These are phyloP conservation scores for Stegodyphus dumicola DNA, from an alignment of 1,140 invertebrate species.

Conservation along the genomic window DNA sequence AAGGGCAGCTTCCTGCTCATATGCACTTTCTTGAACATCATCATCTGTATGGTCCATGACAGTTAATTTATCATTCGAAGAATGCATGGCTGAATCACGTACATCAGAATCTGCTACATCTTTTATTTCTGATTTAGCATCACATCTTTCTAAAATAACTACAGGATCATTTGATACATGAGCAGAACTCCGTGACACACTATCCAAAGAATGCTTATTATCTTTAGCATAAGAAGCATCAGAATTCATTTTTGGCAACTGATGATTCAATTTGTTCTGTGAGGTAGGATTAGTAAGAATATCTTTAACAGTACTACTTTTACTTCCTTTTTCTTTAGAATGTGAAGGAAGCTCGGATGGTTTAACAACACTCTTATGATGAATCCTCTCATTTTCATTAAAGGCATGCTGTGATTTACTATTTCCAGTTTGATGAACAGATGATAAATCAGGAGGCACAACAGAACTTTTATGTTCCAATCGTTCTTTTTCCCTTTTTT, in stretches of 20 bases:
- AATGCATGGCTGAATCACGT: background rate
- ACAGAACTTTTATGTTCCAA: background rate
- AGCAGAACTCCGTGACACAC: background rate
- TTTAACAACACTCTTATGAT: background rate
- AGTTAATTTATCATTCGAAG: background rate
- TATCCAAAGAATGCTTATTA: background rate
- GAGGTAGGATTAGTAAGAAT: background rate
- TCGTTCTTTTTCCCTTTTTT: slow-evolving; percentile 13
- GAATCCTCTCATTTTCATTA: background rate
- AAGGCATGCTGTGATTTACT: slow-evolving; percentile 1
- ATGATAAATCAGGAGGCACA: background rate
- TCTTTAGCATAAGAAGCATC: background rate
- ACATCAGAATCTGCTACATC: background rate
- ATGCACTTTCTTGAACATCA: background rate
- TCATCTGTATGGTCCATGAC: background rate
- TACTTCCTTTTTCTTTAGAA: background rate
- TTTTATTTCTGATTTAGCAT: background rate
- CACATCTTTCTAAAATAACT: background rate
- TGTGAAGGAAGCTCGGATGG: background rate
- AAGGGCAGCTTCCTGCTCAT: background rate
- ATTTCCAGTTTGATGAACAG: background rate
- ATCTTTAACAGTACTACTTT: background rate
- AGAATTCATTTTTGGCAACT: background rate
- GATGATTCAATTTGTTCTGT: slow-evolving; percentile 2
- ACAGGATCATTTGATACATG: background rate